Evolutionary conservation across 2,888 invertebrate species (phyloP), one percentile per base, ranked within the genome.

Genomic region (Zootermopsis nevadensis): DNA sequence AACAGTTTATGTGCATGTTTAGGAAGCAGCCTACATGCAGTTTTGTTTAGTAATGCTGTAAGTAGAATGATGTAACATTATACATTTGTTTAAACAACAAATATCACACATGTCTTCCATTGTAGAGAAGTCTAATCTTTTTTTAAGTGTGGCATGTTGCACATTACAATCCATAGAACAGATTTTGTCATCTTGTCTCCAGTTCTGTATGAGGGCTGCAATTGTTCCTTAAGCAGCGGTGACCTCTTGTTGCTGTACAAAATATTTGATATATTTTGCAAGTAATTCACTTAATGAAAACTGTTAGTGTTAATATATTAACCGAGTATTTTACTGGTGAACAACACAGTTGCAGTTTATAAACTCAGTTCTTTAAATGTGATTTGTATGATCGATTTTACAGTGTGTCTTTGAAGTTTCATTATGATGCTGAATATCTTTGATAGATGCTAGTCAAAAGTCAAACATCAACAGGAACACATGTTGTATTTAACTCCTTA

Each of bases 81-180:
- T 42, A 27, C 22, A 33, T 79, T 31, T 79, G 31, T 79, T 55
- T 22, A 33, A 76, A 77, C 84, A 84, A 77, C 84, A 84, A 83
- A 84, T 84, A 83, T 84, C 83, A 83, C 84, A 77, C 60, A 72
- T 82, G 84, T 84, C 84, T 84, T 84, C 84, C 84, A 83, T 66
- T 33, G 30, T 55, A 53, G 60, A 60, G 60, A 38, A 38, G 19
- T 48, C 27, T 10, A 33, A n/a, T 72, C 77, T 74, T n/a, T 42
- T 27, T 48, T 53, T 33, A 30, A 77, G 10, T 42, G 48, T 30
- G n/a, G 55, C 10, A 31, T 53, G 24, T 31, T 42, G 60, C 48
- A 55, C n/a, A 53, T 19, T 31, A 22, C 31, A 19, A 24, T 60
- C 60, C 27, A 33, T 22, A 27, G 33, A 22, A 79, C 33, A 31